Conservation (phyloP, 2,113 vertebrate genomes). For the Saguinus midas region DNA sequence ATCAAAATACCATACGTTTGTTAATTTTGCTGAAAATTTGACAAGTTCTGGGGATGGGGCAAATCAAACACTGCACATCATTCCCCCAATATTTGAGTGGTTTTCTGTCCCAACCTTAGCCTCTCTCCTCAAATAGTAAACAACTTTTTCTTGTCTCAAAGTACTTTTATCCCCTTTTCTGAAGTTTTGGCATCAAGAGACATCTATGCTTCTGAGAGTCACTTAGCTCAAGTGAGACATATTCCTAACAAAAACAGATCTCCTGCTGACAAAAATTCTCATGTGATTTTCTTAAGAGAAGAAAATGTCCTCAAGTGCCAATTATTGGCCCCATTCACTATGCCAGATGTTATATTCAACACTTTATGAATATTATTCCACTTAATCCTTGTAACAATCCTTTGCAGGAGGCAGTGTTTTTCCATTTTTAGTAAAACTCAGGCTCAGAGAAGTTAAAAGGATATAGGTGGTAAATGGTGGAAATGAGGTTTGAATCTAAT, state of each 20-base stretch:
- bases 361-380: background rate
- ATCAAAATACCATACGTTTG: background rate
- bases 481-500: background rate
- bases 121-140: background rate
- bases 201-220: background rate
- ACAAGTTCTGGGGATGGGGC: background rate
- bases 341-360: background rate
- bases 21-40: background rate
- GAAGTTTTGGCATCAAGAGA: background rate
- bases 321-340: background rate
- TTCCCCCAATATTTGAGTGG: background rate
- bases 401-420: background rate
- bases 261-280: background rate
- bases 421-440: background rate
- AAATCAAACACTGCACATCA: background rate
- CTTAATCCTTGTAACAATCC: too few relatives aligned
- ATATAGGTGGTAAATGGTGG: background rate
- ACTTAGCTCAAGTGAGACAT: background rate
- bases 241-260: background rate
- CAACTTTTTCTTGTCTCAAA: background rate
- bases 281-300: background rate
- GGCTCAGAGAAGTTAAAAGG: background rate
- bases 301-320: background rate
- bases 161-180: background rate
- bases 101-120: background rate